Evolutionary conservation across 2,888 invertebrate genomes (phyloP).

Genomic region (Meiosimyza decipiens): DNA sequence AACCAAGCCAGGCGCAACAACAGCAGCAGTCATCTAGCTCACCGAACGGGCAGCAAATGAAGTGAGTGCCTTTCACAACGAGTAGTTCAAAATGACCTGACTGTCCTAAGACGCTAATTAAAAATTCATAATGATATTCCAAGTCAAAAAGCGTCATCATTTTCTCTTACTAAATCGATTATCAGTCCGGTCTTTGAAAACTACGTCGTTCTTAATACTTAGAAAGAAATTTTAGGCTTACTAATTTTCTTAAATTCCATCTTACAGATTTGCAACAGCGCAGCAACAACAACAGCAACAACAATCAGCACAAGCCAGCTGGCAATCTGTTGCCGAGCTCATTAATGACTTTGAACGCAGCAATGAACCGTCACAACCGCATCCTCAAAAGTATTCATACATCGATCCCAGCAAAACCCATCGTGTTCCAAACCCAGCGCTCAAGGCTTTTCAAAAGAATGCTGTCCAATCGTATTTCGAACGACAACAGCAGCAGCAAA

Average conservation of each 20-base stretch:
- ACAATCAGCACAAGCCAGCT: slow-evolving; percentile 54
- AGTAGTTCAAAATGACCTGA: too few relatives aligned
- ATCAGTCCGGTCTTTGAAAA: too few relatives aligned
- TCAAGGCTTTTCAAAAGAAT: slow-evolving; percentile 86
- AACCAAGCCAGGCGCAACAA: slow-evolving; percentile 45
- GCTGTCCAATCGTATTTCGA: slow-evolving; percentile 85
- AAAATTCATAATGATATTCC: too few relatives aligned
- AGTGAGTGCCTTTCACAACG: too few relatives aligned
- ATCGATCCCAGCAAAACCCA: slow-evolving; percentile 80
- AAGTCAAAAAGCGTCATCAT: too few relatives aligned
- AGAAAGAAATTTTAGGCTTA: too few relatives aligned
- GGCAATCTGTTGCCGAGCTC: slow-evolving; percentile 75
- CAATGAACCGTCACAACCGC: slow-evolving; percentile 39
- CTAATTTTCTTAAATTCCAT: too few relatives aligned
- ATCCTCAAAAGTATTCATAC: slow-evolving; percentile 72
- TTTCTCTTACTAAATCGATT: too few relatives aligned
- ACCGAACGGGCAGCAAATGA: not conserved
- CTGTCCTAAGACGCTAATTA: too few relatives aligned
- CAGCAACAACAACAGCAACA: slow-evolving; percentile 45
- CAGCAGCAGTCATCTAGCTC: slow-evolving; percentile 10
- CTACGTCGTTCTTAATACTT: too few relatives aligned
- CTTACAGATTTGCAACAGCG: slow-evolving; percentile 29
- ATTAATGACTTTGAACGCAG: slow-evolving; percentile 74
- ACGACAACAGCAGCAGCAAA: slow-evolving; percentile 72
- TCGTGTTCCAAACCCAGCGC: slow-evolving; percentile 76